These are phyloP conservation scores for Papilio dardanus DNA, from an alignment of 1,140 invertebrate species.

Conservation along the genomic window DNA sequence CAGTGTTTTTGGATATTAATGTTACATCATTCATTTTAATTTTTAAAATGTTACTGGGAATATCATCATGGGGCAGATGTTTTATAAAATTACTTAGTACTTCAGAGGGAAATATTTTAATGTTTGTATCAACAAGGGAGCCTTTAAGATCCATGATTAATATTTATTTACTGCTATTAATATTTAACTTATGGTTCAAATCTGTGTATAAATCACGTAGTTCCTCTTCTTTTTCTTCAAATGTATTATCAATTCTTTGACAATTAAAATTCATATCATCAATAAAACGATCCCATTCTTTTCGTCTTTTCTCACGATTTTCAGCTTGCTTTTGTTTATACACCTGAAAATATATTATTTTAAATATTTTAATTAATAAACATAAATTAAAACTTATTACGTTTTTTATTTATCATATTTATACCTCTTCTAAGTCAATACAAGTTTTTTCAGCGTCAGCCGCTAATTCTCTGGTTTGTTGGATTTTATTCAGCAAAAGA, in stretches of 20 bases:
- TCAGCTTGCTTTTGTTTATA: constrained; percentile 80
- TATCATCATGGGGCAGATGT: constrained; percentile 59
- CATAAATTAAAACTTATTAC: constrained; percentile 34
- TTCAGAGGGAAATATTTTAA: constrained; percentile 83
- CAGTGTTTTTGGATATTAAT: constrained; percentile 24
- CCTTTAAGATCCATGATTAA: constrained; percentile 81
- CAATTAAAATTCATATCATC: constrained; percentile 90
- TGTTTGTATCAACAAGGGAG: constrained; percentile 82
- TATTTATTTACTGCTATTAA: constrained; percentile 72
- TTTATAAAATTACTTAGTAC: constrained; percentile 81
- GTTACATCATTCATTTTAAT: constrained; percentile 54
- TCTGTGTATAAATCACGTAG: constrained; percentile 88
- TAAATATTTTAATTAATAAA: background rate
- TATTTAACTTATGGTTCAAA: constrained; percentile 88
- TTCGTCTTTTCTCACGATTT: constrained; percentile 84
- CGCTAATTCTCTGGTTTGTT: constrained; percentile 86
- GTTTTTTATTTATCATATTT: no score
- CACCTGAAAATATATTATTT: constrained; percentile 52
- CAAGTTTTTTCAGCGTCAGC: constrained; percentile 78
- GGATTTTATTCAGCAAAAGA: constrained; percentile 85
- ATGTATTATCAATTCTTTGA: constrained; percentile 88
- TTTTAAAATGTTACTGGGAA: constrained; percentile 69
- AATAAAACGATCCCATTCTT: constrained; percentile 88
- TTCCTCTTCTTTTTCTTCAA: constrained; percentile 90
- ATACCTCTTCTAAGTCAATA: constrained; percentile 60